Conservation (phyloP, 2,797 vertebrate genomes). For the Alcedo quadribrachys region DNA sequence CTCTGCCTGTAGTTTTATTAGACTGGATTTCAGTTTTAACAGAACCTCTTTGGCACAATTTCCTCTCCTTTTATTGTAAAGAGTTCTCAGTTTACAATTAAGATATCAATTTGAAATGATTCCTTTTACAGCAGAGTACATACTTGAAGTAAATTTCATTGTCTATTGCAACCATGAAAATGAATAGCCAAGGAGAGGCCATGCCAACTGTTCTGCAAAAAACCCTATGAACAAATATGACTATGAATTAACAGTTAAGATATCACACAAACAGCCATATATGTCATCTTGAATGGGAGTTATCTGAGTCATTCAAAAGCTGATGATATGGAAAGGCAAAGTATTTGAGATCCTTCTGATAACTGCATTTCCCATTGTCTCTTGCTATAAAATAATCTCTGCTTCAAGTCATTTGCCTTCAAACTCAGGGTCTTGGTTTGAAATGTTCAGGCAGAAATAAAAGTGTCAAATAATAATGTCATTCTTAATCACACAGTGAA, state of each 20-base stretch:
- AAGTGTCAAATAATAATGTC: slow-evolving; percentile 28
- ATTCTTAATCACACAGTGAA: slow-evolving; percentile 3
- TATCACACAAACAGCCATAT: slow-evolving; percentile 59
- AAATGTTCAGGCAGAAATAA: slow-evolving; percentile 18
- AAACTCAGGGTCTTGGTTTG: neutral
- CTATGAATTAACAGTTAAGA: slow-evolving; percentile 42
- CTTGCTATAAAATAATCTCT: slow-evolving; percentile 24
- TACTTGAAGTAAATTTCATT: slow-evolving; percentile 58
- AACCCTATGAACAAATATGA: slow-evolving; percentile 54
- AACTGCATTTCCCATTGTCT: slow-evolving; percentile 17
- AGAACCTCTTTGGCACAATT: neutral
- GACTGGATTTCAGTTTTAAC: neutral
- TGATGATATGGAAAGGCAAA: slow-evolving; percentile 66
- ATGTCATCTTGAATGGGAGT: slow-evolving; percentile 60
- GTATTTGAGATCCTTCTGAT: slow-evolving; percentile 45
- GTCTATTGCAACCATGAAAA: slow-evolving; percentile 43
- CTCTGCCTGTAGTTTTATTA: neutral
- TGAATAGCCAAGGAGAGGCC: slow-evolving; percentile 49
- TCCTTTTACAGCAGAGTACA: slow-evolving; percentile 42
- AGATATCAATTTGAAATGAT: slow-evolving; percentile 36
- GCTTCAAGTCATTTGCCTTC: slow-evolving; percentile 14
- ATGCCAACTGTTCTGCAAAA: slow-evolving; percentile 50
- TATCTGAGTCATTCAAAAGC: slow-evolving; percentile 60
- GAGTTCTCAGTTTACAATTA: slow-evolving; percentile 13
- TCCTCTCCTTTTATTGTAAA: neutral